These are phyloP conservation scores for Tragelaphus scriptus DNA, from an alignment of 2,113 vertebrate species.

Conservation along the genomic window DNA sequence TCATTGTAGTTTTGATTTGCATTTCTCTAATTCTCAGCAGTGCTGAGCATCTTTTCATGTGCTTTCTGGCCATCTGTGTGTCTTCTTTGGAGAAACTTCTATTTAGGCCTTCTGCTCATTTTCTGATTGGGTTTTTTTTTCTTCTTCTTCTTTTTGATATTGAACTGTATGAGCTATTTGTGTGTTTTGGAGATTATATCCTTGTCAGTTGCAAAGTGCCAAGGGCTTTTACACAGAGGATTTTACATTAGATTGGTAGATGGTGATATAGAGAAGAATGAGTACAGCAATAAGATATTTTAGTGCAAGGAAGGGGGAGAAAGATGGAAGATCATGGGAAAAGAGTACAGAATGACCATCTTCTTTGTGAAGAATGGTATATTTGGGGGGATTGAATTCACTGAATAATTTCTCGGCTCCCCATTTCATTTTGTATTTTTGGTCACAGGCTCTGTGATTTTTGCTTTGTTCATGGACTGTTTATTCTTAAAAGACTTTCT, in stretches of 20 bases:
- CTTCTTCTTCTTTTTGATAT: neutral
- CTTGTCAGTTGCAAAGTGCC: neutral
- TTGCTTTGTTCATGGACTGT: neutral
- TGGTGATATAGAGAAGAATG: neutral
- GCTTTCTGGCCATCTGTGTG: neutral
- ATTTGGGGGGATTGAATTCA: neutral
- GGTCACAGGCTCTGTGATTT: neutral
- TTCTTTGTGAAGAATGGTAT: neutral
- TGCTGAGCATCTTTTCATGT: neutral
- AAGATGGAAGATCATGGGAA: neutral
- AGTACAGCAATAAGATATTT: neutral
- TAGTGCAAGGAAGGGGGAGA: no score
- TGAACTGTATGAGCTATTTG: neutral
- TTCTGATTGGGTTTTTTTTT: neutral
- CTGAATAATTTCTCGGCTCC: neutral
- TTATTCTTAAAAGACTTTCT: neutral
- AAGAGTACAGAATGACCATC: accelerated
- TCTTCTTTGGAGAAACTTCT: neutral
- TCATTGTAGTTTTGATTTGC: neutral
- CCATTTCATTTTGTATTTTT: neutral
- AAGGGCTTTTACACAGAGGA: neutral
- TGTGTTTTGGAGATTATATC: neutral
- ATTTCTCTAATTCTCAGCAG: neutral
- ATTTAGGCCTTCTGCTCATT: neutral
- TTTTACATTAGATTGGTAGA: neutral